A percentile compares a stretch with the other conserved stretches of the same genome.
Evolutionary conservation across 2,797 vertebrate species (phyloP).

Genomic region (Craterocephalus amniculus): DNA sequence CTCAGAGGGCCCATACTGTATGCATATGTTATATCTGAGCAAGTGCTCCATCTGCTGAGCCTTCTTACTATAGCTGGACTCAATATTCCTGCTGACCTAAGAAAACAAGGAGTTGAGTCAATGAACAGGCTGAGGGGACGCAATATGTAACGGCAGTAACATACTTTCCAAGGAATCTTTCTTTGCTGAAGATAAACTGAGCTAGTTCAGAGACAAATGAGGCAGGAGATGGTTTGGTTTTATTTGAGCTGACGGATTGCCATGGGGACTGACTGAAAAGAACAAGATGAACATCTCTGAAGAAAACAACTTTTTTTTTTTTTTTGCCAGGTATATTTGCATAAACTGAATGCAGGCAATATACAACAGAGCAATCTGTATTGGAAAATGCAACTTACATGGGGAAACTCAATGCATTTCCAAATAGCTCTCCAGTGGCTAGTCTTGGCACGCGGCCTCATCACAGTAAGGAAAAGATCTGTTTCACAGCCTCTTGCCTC

Average conservation of each 20-base stretch:
- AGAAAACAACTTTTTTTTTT: constrained; percentile 36
- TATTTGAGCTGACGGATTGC: constrained; percentile 72
- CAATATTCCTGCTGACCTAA: constrained; percentile 52
- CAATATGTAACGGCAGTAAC: constrained; percentile 29
- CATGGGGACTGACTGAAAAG: constrained; percentile 48
- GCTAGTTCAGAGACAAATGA: constrained; percentile 48
- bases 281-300: constrained; percentile 37
- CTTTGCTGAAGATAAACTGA: constrained; percentile 28
- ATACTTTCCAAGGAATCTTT: constrained; percentile 47
- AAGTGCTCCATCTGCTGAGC: constrained; percentile 53
- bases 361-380: constrained; percentile 56
- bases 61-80: constrained; percentile 24
- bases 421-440: constrained; percentile 46
- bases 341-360: constrained; percentile 68
- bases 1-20: constrained; percentile 33
- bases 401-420: constrained; percentile 35
- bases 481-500: constrained; percentile 45
- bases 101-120: constrained; percentile 53
- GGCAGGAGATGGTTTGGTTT: constrained; percentile 55
- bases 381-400: constrained; percentile 46
- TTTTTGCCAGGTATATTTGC: constrained; percentile 67
- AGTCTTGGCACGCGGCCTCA: constrained; percentile 13
- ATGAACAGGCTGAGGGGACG: constrained; percentile 27
- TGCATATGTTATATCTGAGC: constrained; percentile 38
- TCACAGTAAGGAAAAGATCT: constrained; percentile 33